phyloP scores from a whole-genome alignment of 2,888 invertebrate species.

The Cyaniris semiargus region DNA sequence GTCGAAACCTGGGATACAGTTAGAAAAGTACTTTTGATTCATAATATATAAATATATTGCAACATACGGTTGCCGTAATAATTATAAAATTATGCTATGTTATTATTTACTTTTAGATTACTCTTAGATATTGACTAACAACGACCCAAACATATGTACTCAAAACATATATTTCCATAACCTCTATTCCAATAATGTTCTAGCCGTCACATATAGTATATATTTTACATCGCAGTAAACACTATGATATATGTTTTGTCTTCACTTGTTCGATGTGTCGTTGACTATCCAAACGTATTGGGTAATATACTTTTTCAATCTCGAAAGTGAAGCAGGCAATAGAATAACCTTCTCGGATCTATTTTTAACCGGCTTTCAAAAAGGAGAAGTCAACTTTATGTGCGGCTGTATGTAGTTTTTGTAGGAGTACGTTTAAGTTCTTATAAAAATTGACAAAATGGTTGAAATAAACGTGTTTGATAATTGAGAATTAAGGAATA shows the following conservation, averaged over 20 bases:
- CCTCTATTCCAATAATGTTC: background rate
- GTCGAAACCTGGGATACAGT: no score
- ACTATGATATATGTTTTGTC: slow-evolving; percentile 27
- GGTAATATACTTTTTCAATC: slow-evolving; percentile 30
- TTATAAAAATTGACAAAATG: no score
- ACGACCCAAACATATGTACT: background rate
- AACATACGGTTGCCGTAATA: no score
- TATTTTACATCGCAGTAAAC: slow-evolving; percentile 18
- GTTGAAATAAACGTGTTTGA: no score
- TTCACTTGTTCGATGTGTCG: slow-evolving; percentile 8
- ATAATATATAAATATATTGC: no score
- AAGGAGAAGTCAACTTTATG: background rate
- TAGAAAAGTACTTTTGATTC: no score
- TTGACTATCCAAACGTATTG: slow-evolving; percentile 27
- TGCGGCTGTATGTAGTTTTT: background rate
- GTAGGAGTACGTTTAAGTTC: no score
- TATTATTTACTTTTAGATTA: no score
- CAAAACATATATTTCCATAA: background rate
- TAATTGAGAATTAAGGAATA: no score
- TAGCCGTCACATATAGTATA: background rate
- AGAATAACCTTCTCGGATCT: slow-evolving; percentile 9
- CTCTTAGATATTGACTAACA: background rate
- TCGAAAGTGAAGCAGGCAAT: slow-evolving; percentile 19
- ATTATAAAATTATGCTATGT: no score
- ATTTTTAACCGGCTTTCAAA: background rate